Percentiles rank a stretch among this genome's conserved stretches.
These are phyloP conservation scores for Euura lappo DNA, from an alignment of 1,140 invertebrate genomes.

Conservation along the genomic window DNA sequence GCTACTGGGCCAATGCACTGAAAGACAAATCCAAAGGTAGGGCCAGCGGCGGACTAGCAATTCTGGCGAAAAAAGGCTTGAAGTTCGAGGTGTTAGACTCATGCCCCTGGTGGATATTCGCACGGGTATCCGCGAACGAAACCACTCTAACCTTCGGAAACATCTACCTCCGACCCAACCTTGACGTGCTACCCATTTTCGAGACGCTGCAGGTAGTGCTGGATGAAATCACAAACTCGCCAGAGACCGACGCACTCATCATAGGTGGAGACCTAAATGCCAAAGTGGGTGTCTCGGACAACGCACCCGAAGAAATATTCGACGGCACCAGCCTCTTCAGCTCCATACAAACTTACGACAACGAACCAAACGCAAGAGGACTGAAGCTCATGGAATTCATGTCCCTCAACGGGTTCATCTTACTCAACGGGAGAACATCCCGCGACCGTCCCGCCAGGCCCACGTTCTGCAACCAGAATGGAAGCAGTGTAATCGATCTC, in stretches of 20 bases:
- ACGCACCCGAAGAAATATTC: neutral
- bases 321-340: neutral
- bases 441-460: no score
- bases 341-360: neutral
- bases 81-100: constrained; percentile 10
- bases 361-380: neutral
- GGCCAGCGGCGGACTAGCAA: constrained; percentile 13
- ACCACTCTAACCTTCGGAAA: no score
- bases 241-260: no score
- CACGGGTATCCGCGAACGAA: no score
- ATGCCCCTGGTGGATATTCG: constrained; percentile 15
- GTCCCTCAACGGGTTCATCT: neutral
- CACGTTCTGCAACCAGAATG: no score
- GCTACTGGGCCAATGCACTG: constrained; percentile 9
- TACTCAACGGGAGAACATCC: neutral
- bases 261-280: no score
- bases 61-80: constrained; percentile 7
- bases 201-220: no score
- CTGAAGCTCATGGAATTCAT: constrained; percentile 2
- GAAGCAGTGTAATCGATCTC: constrained; percentile 10
- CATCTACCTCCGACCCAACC: no score
- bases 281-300: neutral
- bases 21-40: constrained; percentile 10
- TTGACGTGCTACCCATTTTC: no score
- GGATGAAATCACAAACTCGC: no score